Conservation (phyloP, 2,888 invertebrate genomes). For the Calliscelio sp. region DNA sequence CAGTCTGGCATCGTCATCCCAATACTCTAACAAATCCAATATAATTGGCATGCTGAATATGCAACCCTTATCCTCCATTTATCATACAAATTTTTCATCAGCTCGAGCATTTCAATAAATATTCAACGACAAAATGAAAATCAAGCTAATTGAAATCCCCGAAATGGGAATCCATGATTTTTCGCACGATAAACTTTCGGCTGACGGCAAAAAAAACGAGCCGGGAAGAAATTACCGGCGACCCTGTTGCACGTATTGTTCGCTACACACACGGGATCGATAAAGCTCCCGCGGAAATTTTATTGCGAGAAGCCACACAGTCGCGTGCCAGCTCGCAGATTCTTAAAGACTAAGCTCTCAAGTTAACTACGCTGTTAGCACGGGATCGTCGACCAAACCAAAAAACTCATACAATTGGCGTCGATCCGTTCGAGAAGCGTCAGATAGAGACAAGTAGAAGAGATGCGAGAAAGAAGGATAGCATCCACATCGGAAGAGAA, state of each 20-base stretch:
- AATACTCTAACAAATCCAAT: constrained; percentile 23
- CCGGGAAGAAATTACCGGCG: constrained; percentile 49
- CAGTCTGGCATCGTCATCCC: constrained; percentile 39
- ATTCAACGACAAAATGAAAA: too few species aligned
- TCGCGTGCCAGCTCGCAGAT: constrained; percentile 40
- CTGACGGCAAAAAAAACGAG: constrained; percentile 17
- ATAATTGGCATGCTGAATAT: constrained; percentile 44
- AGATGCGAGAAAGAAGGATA: neutral
- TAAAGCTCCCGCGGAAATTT: constrained; percentile 80
- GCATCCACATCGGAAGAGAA: too few species aligned
- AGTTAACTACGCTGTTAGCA: constrained; percentile 38
- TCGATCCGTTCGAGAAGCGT: constrained; percentile 49
- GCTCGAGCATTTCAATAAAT: too few species aligned
- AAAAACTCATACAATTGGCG: constrained; percentile 78
- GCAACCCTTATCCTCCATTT: constrained; percentile 40
- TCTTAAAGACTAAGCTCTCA: constrained; percentile 38
- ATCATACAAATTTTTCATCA: constrained; percentile 26
- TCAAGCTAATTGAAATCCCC: too few species aligned
- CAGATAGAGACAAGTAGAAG: too few species aligned
- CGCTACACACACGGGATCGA: constrained; percentile 78
- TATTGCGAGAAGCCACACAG: constrained; percentile 77
- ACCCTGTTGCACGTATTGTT: constrained; percentile 76
- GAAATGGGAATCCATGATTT: too few species aligned
- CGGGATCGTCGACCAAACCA: constrained; percentile 78
- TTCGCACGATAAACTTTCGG: neutral